Conservation (phyloP, 2,113 vertebrate genomes). For the Tapirus terrestris region DNA sequence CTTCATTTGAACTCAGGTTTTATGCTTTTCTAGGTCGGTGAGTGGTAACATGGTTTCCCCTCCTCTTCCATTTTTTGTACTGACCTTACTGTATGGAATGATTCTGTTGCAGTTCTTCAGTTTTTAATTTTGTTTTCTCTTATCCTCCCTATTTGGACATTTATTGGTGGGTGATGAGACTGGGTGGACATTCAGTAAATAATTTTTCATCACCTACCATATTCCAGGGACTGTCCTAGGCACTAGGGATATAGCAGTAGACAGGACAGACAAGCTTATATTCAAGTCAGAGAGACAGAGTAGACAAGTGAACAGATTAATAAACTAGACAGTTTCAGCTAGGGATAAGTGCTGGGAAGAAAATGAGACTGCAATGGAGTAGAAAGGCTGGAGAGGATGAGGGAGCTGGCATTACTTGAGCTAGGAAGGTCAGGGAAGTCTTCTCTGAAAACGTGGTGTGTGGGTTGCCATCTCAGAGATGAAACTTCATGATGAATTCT, state of each 20-base stretch:
- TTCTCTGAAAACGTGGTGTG: background rate
- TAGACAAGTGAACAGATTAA: background rate
- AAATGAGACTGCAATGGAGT: background rate
- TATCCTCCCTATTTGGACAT: background rate
- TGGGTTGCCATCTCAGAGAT: conserved; percentile 33
- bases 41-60: background rate
- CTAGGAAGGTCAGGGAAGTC: background rate
- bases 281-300: background rate
- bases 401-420: background rate
- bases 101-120: background rate
- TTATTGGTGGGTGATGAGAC: background rate
- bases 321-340: background rate
- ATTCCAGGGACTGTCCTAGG: background rate
- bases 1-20: background rate
- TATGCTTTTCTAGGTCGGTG: conserved; percentile 21
- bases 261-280: background rate
- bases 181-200: background rate
- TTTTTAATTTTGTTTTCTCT: conserved; percentile 10
- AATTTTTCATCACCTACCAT: conserved; percentile 9
- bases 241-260: background rate
- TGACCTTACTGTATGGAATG: background rate
- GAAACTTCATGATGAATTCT: background rate
- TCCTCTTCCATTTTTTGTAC: background rate
- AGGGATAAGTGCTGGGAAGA: background rate
- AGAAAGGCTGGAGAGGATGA: background rate